Evolutionary conservation across 2,888 invertebrate species (phyloP), one percentile per base, ranked within the genome.

Genomic region (Idaea dimidiata): DNA sequence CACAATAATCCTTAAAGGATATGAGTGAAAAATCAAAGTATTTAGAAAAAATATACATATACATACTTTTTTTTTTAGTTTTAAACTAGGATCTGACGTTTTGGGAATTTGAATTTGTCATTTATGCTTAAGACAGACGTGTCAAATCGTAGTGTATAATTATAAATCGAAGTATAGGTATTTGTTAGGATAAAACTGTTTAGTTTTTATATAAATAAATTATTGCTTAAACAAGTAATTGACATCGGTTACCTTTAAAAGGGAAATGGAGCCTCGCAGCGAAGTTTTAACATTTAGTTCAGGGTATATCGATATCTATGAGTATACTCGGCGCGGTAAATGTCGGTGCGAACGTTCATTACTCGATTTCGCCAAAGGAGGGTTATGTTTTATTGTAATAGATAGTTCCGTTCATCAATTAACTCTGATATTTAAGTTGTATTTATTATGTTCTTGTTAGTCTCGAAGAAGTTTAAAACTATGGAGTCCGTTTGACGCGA

Each of bases 151-250:
- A 24, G 24, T 24, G 3, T 24, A 24, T 5, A 24, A 24, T 24
- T 3, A 24, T 3, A 24, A 24, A 24, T n/a, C n/a, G n/a, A n/a
- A n/a, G n/a, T 3, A 24, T 3, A 1, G 3, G 24, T 24, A 24
- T 3, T 24, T 24, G 24, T 24, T 24, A 3, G 24, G 24, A 24
- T 24, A 24, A 24, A 24, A 3, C 24, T 3, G 24, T 24, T 24
- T 24, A 59, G 66, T 70, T 62, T n/a, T 62, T 66, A 61, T 32
- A 59, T 61, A 61, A 63, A 54, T 63, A 61, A 62, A 62, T 66
- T 74, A 72, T 71, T 68, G 70, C 68, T 67, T 17, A 66, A 65
- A 69, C 78, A 80, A 81, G 81, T 79, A 80, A 81, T 82, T 82
- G 81, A 82, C 81, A 60, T 58, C 61, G 57, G 59, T 68, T 63